Percentiles rank a stretch among this genome's conserved stretches.
phyloP scores from a whole-genome alignment of 1,140 invertebrate species.

The Phymastichus coffea region DNA sequence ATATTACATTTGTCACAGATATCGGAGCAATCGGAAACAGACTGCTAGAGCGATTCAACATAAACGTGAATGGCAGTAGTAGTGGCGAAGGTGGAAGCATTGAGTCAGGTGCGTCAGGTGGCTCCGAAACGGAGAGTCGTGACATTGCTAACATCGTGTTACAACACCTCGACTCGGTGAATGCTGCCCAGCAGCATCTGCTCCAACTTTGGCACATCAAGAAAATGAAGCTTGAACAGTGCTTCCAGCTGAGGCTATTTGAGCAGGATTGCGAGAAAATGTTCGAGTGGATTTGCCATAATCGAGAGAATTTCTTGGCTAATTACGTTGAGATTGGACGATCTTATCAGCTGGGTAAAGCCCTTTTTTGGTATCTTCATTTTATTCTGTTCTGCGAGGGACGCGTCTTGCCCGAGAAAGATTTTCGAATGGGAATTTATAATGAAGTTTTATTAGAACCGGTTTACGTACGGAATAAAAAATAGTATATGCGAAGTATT shows the following conservation, averaged over 20 bases:
- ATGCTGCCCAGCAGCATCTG: slow-evolving; percentile 85
- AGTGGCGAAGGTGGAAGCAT: slow-evolving; percentile 50
- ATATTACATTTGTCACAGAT: slow-evolving; percentile 54
- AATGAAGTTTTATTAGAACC: neutral
- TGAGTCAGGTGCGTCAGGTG: slow-evolving; percentile 63
- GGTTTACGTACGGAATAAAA: too few relatives aligned
- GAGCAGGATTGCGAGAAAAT: slow-evolving; percentile 98
- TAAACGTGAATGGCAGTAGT: slow-evolving; percentile 37
- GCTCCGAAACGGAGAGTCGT: slow-evolving; percentile 71
- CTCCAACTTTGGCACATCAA: slow-evolving; percentile 93
- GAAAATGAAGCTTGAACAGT: slow-evolving; percentile 90
- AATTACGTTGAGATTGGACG: slow-evolving; percentile 96
- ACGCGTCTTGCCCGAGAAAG: too few relatives aligned
- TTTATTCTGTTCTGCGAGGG: neutral
- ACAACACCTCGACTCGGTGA: slow-evolving; percentile 78
- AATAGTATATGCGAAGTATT: too few relatives aligned
- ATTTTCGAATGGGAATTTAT: too few relatives aligned
- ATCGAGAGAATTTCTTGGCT: slow-evolving; percentile 89
- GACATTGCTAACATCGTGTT: slow-evolving; percentile 68
- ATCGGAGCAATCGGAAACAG: slow-evolving; percentile 76
- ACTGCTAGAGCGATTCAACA: slow-evolving; percentile 63
- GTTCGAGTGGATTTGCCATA: slow-evolving; percentile 97
- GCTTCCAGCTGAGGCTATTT: slow-evolving; percentile 90
- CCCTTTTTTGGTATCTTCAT: slow-evolving; percentile 55
- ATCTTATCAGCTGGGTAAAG: slow-evolving; percentile 88